Evolutionary conservation across 2,888 invertebrate genomes (phyloP).

Genomic region (Ophion ellenae): DNA sequence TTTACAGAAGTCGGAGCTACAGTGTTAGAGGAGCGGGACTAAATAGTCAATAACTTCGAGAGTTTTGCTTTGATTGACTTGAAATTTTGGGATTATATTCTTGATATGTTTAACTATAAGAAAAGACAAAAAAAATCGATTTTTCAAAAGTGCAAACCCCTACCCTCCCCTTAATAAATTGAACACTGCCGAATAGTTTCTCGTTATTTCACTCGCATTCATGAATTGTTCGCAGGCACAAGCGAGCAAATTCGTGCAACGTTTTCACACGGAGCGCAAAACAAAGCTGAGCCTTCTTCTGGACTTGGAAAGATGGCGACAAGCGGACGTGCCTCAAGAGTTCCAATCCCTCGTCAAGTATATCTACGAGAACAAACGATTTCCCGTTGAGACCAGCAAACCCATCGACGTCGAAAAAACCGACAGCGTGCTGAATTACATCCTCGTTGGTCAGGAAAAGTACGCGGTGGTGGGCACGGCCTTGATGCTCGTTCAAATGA

Average conservation of each 20-base stretch:
- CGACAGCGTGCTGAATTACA: constrained; percentile 72
- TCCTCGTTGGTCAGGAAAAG: constrained; percentile 89
- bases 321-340: constrained; percentile 94
- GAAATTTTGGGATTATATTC: too few relatives aligned
- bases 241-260: constrained; percentile 95
- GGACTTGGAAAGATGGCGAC: constrained; percentile 97
- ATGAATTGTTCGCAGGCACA: constrained; percentile 85
- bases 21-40: too few relatives aligned
- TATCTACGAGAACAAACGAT: constrained; percentile 84
- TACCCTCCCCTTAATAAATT: background rate
- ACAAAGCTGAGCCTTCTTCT: constrained; percentile 92
- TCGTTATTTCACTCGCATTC: background rate
- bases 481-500: constrained; percentile 93
- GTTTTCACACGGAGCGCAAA: constrained; percentile 95
- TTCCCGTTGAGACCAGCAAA: constrained; percentile 82
- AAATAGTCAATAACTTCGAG: too few relatives aligned
- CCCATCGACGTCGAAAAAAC: constrained; percentile 80
- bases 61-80: too few relatives aligned
- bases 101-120: too few relatives aligned
- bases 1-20: too few relatives aligned
- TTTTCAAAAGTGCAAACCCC: too few relatives aligned
- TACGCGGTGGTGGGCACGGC: constrained; percentile 93
- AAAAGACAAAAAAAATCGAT: too few relatives aligned
- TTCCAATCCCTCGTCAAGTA: constrained; percentile 91
- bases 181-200: background rate